Evolutionary conservation across 2,888 invertebrate genomes (phyloP), one percentile per base, ranked within the genome.

Genomic region (Drosophila bunnanda): DNA sequence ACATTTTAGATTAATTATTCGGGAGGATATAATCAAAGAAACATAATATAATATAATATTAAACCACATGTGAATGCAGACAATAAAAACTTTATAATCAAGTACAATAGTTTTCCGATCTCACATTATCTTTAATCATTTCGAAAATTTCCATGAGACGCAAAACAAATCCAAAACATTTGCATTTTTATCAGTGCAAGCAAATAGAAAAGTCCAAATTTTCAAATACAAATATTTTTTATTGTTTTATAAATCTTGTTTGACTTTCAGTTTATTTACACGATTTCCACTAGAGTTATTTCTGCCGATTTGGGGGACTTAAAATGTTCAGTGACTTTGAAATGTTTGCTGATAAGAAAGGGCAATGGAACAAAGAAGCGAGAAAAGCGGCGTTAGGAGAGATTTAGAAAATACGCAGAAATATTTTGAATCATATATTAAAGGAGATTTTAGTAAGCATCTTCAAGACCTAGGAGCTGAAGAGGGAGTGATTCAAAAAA

Each of bases 181-280:
- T 22, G 38, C 13, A 66, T 80, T 82, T 85, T 80, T 83, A 88
- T 83, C 83, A 88, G 78, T 57, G 60, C 20, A 22, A 32, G 32
- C 61, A 77, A 79, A 77, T 64, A 75, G 67, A 73, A 57, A 60
- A 13, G 12, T 41, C 22, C 17, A 38, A 25, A 39, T 59, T 70
- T 58, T 22, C 58, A 56, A 67, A 68, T 32, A 48, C 83, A 83
- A 86, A 88, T 82, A 88, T 72, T 83, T 83, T 86, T 53, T 54
- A 67, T 53, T 54, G 30, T 46, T 54, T 55, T 39, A 59, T n/a
- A 71, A 60, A 70, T 56, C 50, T 20, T 44, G 46, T 58, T 52
- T 48, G 30, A 30, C 39, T n/a, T 38, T 36, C 17, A 30, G 56
- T 25, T 44, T 76, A 55, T 69, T 76, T 55, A 38, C 61, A 20